Evolutionary conservation across 2,797 vertebrate genomes (phyloP), one percentile per base, ranked within the genome.

Genomic region (Perdix hodgsoniae): DNA sequence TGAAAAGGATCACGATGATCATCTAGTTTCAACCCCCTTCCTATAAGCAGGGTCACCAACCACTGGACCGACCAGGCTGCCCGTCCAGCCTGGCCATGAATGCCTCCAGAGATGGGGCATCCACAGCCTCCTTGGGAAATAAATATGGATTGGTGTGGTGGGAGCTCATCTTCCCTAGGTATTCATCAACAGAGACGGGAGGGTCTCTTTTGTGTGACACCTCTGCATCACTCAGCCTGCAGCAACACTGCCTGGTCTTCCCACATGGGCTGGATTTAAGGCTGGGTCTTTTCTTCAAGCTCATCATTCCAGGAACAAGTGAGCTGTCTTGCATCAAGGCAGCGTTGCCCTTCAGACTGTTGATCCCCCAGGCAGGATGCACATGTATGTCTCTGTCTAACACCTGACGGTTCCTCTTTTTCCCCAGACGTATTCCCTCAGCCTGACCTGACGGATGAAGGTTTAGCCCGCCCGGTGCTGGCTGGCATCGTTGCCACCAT

Each of bases 401-500:
- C 37, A 7, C 59, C 37, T n/a, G 2, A 13, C 6, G 3, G 17
- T 3, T 13, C 17, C 2, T 90, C 79, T 77, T 90, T 85, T 18
- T 57, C 59, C 90, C 91, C 97, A 99, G 99, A 99, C 93, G 98
- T 99, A 96, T 99, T 99, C 98, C 98, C 99, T 79, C 99, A 98
- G 93, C 98, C 98, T 52, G 99, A 99, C 97, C 97, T 99, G 97
- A 98, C 98, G 3, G 99, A 99, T 0, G 99, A 99, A 37, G 99
- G 99, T 79, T 98, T 99, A 96, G 99, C 99, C 10, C 98, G 98
- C 88, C 99, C 99, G 0, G 99, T 99, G 96, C 98, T 99, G 97
- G 99, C 99, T 50, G 99, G 99, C 56, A 99, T 99, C 4, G 99
- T 99, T 88, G 99, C 99, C 74, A 99, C 99, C 93, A 99, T 99